Evolutionary conservation across 1,140 invertebrate species (phyloP), one percentile per base, ranked within the genome.

Genomic region (Drosophila leontia): DNA sequence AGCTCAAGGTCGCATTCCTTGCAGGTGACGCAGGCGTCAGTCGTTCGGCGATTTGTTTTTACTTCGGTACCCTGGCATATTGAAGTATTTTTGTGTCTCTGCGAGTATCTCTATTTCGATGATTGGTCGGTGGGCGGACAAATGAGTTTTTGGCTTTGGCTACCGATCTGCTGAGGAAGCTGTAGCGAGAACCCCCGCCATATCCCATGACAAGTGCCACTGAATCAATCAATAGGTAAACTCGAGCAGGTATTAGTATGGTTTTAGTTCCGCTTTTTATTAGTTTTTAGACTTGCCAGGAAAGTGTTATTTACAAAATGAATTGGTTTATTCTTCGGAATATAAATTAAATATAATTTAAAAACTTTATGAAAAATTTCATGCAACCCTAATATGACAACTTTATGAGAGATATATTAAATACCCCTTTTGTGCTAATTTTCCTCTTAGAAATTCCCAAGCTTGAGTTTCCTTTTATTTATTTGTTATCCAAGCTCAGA

Each of bases 1-100:
- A 86, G 83, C 82, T 82, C 82, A 86, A 86, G 82, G 82, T 87
- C 82, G 82, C 82, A 86, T 86, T 86, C 83, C 79, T 86, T 79
- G 58, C 23, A 60, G 47, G 53, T 86, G 82, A 86, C 82, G 75
- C 69, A 87, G 82, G 81, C 81, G 56, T 79, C 60, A 75, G 58
- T 72, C 75, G 69, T 53, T 81, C 60, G 80, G 59, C 75, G 75
- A 84, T 86, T 86, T 75, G 50, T 64, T 55, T 55, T 85, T 48
- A 72, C 67, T 69, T 64, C 50, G 60, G 57, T 39, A 34, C 29
- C 26, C 29, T 35, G 53, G 53, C 53, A 48, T 41, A 23, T 50
- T 37, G 11, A 34, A 23, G 41, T 39, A 56, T 37, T 34, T 50
- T 5, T 15, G 29, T 23, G 19, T 29, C 63, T 47, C 35, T 47